Evolutionary conservation across 2,888 invertebrate genomes (phyloP), one percentile per base, ranked within the genome.

Genomic region (Heliothis peltigera): DNA sequence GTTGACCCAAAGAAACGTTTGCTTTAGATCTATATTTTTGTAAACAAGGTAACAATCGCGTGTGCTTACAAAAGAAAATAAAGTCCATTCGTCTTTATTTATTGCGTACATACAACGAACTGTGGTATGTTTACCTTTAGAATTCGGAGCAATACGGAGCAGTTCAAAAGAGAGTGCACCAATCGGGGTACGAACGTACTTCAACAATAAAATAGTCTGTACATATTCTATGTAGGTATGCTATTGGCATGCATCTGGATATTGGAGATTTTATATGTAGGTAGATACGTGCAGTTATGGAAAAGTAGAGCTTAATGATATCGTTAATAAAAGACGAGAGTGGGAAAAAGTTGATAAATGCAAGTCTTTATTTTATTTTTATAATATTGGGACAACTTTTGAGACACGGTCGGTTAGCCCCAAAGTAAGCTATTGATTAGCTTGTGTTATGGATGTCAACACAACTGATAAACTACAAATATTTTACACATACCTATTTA

Each of bases 1-100:
- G 35, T 2, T 71, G 58, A 58, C 51, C 28, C 19, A 55, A 62
- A 61, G 69, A 55, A 55, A n/a, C 43, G 18, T 19, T 55, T 12
- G 32, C 58, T 72, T 71, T 32, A 67, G 67, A 72, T 72, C 54
- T 62, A 43, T 57, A 42, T 57, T 54, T 51, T 54, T 51, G 43
- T 58, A 55, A 58, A 61, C 43, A 62, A n/a, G 19, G 47, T 52
- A n/a, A 53, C 28, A 46, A 42, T 28, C 15, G 28, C 42, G 19
- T 48, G n/a, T 21, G 48, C n/a, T 28, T 18, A 21, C 3, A 44
- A 5, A 51, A 28, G 12, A 48, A 70, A 60, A 71, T 42, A 18
- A 18, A 48, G 15, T 43, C 18, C 21, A 25, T 48, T 48, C 43
- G 35, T 15, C 15, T 28, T 52, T 35, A 43, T 58, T 47, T 60